phyloP scores from a whole-genome alignment of 2,113 vertebrate species.

The Dromaius novaehollandiae region DNA sequence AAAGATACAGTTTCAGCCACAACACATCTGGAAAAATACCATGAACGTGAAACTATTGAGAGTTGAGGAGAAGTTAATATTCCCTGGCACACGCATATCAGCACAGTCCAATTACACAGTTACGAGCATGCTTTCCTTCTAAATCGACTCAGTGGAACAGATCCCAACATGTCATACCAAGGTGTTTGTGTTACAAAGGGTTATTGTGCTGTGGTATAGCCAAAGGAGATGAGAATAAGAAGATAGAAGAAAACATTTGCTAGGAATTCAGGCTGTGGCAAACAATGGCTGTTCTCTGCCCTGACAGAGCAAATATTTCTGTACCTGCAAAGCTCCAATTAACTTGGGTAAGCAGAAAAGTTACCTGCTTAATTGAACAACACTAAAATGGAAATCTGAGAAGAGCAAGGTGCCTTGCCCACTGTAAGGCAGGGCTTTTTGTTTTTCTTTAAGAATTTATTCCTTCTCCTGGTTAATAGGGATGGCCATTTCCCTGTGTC shows the following conservation, averaged over 20 bases:
- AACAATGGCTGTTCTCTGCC: slow-evolving; percentile 34
- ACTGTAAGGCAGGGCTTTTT: background rate
- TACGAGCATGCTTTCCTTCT: slow-evolving; percentile 36
- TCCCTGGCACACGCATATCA: slow-evolving; percentile 48
- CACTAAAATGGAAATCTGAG: slow-evolving; percentile 11
- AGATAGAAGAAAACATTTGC: slow-evolving; percentile 28
- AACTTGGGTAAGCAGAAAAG: slow-evolving; percentile 11
- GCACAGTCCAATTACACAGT: background rate
- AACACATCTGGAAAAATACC: slow-evolving; percentile 57
- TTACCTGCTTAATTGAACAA: background rate
- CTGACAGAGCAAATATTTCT: slow-evolving; percentile 44
- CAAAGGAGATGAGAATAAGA: slow-evolving; percentile 23
- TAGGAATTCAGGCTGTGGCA: background rate
- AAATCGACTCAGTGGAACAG: slow-evolving; percentile 24
- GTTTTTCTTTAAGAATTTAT: background rate
- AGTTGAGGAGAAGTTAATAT: slow-evolving; percentile 37
- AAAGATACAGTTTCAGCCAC: slow-evolving; percentile 58
- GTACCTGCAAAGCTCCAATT: slow-evolving; percentile 6
- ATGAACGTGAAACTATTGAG: slow-evolving; percentile 13
- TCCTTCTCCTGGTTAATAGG: background rate
- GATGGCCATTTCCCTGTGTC: background rate
- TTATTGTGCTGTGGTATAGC: slow-evolving; percentile 33
- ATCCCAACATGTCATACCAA: slow-evolving; percentile 38
- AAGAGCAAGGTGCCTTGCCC: background rate
- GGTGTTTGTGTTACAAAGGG: slow-evolving; percentile 39